Evolutionary conservation across 30 jellyfish, hydroid and myxozoan genomes (phyloP).

Genomic region (Aurelia aurita): DNA sequence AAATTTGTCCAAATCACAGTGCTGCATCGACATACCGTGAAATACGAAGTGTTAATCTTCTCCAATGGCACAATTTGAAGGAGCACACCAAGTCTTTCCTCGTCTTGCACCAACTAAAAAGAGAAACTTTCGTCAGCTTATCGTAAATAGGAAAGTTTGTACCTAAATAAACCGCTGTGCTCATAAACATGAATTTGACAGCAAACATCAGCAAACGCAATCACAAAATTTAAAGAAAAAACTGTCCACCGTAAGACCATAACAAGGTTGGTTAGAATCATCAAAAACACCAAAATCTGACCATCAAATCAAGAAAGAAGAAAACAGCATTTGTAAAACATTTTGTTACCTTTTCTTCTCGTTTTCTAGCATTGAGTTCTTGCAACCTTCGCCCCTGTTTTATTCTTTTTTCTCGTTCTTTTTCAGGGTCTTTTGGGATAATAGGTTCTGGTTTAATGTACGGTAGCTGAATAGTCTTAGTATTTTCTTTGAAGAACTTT

Average conservation of each 20-base stretch:
- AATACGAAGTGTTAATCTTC: conserved; percentile 32
- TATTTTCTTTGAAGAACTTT: conserved; percentile 36
- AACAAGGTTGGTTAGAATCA: too few species aligned
- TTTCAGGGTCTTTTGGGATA: conserved; percentile 75
- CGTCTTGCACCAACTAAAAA: conserved; percentile 50
- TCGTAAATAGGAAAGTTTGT: too few species aligned
- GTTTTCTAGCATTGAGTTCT: conserved; percentile 82
- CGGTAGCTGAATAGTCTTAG: conserved; percentile 75
- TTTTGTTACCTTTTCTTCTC: conserved; percentile 95
- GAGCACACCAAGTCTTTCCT: conserved; percentile 23
- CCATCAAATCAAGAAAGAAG: too few species aligned
- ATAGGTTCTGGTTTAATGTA: conserved; percentile 48
- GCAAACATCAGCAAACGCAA: too few species aligned
- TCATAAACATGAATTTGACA: too few species aligned
- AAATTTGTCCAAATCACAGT: too few species aligned
- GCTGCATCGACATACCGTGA: conserved; percentile 18
- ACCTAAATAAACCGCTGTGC: too few species aligned
- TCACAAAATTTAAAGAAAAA: too few species aligned
- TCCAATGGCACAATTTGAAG: conserved; percentile 31
- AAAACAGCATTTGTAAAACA: too few species aligned
- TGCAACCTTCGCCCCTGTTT: conserved; percentile 88
- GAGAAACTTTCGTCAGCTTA: background rate
- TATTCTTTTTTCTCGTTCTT: conserved; percentile 80
- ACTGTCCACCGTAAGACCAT: too few species aligned
- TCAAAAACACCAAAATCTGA: too few species aligned